Conservation (phyloP, 2,888 invertebrate genomes). For the Watsonalla cultraria region DNA sequence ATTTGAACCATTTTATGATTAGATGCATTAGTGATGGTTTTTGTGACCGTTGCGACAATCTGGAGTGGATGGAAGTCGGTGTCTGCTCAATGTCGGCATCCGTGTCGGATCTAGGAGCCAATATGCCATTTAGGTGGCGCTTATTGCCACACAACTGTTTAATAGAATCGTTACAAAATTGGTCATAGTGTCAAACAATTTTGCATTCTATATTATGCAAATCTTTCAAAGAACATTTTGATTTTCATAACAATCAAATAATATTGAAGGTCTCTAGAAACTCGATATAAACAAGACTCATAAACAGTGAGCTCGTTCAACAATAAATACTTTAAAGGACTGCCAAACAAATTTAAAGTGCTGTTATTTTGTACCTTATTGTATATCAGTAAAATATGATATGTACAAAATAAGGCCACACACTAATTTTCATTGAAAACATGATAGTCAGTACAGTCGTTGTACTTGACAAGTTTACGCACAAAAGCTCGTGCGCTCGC, state of each 20-base stretch:
- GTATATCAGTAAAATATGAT: conserved; percentile 5
- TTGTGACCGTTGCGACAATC: background rate
- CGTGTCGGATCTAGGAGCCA: background rate
- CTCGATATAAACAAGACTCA: background rate
- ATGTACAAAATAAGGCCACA: conserved; percentile 26
- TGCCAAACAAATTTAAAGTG: background rate
- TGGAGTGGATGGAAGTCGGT: background rate
- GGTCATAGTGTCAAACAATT: conserved; percentile 19
- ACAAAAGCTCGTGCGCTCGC: conserved; percentile 35
- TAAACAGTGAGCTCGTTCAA: too few species aligned
- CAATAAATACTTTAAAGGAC: background rate
- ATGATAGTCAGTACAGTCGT: conserved; percentile 36
- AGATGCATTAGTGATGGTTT: too few species aligned
- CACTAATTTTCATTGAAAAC: conserved; percentile 34
- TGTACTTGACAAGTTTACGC: conserved; percentile 47
- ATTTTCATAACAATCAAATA: conserved; percentile 19
- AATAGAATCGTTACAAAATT: conserved; percentile 21
- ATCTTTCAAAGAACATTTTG: conserved; percentile 13
- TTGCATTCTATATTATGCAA: conserved; percentile 26
- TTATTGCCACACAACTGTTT: background rate
- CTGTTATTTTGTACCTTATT: conserved; percentile 2
- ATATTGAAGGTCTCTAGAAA: conserved; percentile 13
- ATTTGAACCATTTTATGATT: too few species aligned
- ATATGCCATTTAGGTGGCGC: background rate
- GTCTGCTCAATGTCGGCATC: background rate